Evolutionary conservation across 2,797 vertebrate genomes (phyloP), one percentile per base, ranked within the genome.

Genomic region (Heterohyrax brucei): DNA sequence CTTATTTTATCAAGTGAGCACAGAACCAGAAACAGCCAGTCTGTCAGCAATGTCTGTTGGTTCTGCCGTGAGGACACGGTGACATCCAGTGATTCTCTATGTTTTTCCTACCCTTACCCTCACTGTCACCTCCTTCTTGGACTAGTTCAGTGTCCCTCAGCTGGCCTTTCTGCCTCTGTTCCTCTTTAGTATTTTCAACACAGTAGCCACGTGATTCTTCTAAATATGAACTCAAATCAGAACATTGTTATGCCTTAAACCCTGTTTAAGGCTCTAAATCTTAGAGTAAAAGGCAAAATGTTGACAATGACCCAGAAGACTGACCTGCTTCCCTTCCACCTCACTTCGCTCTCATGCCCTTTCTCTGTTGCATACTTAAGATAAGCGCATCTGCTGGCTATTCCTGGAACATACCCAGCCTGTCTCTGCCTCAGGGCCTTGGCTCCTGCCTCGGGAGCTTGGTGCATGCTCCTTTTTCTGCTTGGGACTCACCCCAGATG

Each of bases 381-480:
- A 68, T 22, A 66, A 46, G 3, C 0, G 10, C 30, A 26, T 16
- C 2, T 46, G 5, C 77, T 77, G 53, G 62, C 33, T 78, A 1
- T 80, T 72, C 48, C 68, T 46, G 44, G 7, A 33, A 33, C 8
- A 33, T 0, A 24, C 10, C 5, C 10, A 30, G n/a, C 14, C 46
- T 33, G n/a, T 13, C 73, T 12, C 78, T 95, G 62, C 76, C 94
- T 28, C 70, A 3, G 59, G 77, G 16, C 18, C 72, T 56, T 16
- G 19, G 70, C 16, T 73, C 16, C 78, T 94, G 62, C 76, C 94
- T 28, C 70, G 3, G 64, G 77, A 13, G 14, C 72, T 94, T 33
- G 75, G 18, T 24, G 70, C 7, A 3, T 18, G 28, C 26, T 3
- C 0, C 66, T 61, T 22, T 28, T 1, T 4, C 30, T 28, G 56